A percentile compares a stretch with the other conserved stretches of the same genome.
Conservation (phyloP, 2,888 invertebrate genomes). For the Rhagonycha lutea region DNA sequence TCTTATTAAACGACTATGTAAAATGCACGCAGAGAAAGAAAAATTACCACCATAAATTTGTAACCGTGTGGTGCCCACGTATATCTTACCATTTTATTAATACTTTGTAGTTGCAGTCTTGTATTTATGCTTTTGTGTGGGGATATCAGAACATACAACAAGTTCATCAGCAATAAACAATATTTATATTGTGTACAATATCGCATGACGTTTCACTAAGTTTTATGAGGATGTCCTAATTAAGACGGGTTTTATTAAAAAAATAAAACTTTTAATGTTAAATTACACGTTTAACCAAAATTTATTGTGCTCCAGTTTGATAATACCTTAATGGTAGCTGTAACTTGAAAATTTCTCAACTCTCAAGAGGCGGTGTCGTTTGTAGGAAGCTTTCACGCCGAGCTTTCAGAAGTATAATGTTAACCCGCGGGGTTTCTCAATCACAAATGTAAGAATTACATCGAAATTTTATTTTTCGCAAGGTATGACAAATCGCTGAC, state of each 20-base stretch:
- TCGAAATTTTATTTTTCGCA: not conserved
- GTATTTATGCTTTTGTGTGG: constrained; percentile 33
- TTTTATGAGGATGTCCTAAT: not conserved
- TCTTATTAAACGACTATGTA: constrained; percentile 5
- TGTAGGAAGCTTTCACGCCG: not conserved
- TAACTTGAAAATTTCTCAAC: not conserved
- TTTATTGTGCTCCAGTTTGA: not conserved
- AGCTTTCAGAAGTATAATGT: not conserved
- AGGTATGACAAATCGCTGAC: not conserved
- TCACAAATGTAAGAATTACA: not conserved
- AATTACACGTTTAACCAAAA: not conserved
- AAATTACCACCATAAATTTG: constrained; percentile 29
- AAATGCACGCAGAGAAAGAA: constrained; percentile 21
- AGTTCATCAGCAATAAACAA: constrained; percentile 31
- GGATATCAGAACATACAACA: constrained; percentile 30
- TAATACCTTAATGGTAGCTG: not conserved
- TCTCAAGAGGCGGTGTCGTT: not conserved
- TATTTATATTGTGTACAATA: constrained; percentile 8
- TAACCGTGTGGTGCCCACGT: constrained; percentile 30
- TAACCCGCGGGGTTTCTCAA: not conserved
- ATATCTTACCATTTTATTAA: constrained; percentile 25
- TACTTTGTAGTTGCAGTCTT: constrained; percentile 28
- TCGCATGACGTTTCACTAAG: not conserved
- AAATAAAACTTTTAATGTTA: not conserved
- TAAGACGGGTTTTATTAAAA: not conserved